Percentiles rank a stretch among this genome's conserved stretches.
These are phyloP conservation scores for Chironomus riparius DNA, from an alignment of 2,888 invertebrate genomes.

Conservation along the genomic window DNA sequence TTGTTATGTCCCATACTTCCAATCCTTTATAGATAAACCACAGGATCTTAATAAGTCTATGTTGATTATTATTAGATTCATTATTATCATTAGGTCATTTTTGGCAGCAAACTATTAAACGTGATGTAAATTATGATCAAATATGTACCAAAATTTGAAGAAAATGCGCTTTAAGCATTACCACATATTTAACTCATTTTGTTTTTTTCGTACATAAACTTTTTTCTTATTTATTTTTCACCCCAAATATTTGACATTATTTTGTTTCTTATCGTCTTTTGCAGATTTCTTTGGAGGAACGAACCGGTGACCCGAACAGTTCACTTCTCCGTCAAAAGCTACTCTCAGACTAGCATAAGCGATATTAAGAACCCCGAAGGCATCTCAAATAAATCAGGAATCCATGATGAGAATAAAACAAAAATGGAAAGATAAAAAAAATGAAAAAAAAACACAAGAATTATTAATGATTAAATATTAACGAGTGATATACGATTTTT, in stretches of 20 bases:
- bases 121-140: too few species aligned
- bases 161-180: too few species aligned
- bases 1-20: too few species aligned
- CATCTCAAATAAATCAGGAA: constrained; percentile 8
- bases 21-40: too few species aligned
- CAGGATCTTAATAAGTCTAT: too few species aligned
- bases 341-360: constrained; percentile 60
- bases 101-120: too few species aligned
- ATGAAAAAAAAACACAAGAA: neutral
- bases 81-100: too few species aligned
- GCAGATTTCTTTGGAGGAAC: constrained; percentile 65
- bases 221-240: neutral
- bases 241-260: neutral
- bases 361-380: constrained; percentile 15
- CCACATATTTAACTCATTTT: too few species aligned
- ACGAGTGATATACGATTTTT: constrained; percentile 27
- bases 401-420: constrained; percentile 28
- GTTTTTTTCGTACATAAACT: neutral
- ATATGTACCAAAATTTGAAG: too few species aligned
- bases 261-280: constrained; percentile 11
- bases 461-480: neutral
- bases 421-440: neutral
- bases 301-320: constrained; percentile 61
- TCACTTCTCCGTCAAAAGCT: constrained; percentile 78
- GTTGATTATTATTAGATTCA: too few species aligned